These are phyloP conservation scores for Polydrusus tereticollis DNA, from an alignment of 2,888 invertebrate species.

Conservation along the genomic window DNA sequence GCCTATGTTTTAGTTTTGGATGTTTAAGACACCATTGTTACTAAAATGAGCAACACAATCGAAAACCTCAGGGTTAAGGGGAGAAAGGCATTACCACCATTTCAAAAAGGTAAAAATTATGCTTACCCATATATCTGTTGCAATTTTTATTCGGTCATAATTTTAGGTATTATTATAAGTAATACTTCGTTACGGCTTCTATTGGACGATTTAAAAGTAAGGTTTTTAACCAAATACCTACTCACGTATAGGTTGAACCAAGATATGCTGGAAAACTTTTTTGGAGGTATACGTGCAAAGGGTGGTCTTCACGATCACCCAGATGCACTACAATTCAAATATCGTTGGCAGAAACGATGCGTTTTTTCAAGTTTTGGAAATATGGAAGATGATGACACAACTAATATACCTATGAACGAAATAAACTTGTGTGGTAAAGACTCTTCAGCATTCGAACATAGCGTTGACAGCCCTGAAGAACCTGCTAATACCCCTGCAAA, in stretches of 20 bases:
- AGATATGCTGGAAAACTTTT: background rate
- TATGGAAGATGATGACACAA: slow-evolving; percentile 1
- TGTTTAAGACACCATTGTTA: no score
- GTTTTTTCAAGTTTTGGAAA: background rate
- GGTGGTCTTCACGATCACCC: background rate
- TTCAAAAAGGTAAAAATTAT: no score
- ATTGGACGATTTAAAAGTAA: background rate
- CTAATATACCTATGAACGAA: background rate
- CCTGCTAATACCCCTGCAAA: background rate
- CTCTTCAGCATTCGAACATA: no score
- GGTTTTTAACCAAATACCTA: slow-evolving; percentile 17
- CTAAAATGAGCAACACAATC: no score
- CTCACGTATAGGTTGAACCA: slow-evolving; percentile 10
- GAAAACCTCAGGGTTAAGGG: no score
- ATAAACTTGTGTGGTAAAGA: background rate
- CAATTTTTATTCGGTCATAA: no score
- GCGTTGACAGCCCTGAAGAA: background rate
- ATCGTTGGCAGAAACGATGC: background rate
- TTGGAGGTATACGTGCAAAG: background rate
- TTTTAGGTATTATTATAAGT: no score
- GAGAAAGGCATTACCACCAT: no score
- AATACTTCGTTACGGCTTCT: background rate
- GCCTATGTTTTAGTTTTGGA: no score
- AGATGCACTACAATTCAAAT: background rate
- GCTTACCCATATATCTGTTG: no score